Base-by-base conservation (phyloP, 1,140 invertebrate species). In the Oreohelix idahoensis region DNA sequence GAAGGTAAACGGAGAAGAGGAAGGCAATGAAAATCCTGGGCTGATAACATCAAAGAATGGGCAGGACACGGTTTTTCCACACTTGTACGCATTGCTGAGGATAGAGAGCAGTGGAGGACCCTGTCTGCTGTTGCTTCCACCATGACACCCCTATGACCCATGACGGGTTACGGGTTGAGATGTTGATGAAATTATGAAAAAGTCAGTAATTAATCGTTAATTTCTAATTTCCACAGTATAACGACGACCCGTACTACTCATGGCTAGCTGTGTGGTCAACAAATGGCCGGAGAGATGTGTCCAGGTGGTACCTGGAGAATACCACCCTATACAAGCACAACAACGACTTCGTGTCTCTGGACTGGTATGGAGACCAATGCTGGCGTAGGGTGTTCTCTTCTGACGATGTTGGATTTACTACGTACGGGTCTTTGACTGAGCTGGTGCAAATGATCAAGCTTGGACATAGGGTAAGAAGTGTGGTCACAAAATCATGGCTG, bases 271-370 rank as follows among this genome's bases (percentile, higher is more conserved):
- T 74, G 32, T 85, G 84, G 84, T 76, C 81, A 53, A 85, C 81
- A 1, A 58, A 83, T 58, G 84, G 84, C 26, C 35, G 77, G 51
- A 66, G 84, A 1, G 84, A 85, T 77, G 81, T 83, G 63, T 79
- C 84, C 36, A 66, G 84, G 39, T 85, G 76, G 76, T 83, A 58
- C 77, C 36, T 85, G 36, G 70, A 70, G 51, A 83, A 77, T 35
- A 63, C 84, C 2, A 81, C 81, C 39, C 81, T 71, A 13, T 58
- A 79, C 35, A 77, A 71, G 29, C 84, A 85, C 84, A 83, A 85
- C 81, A 85, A 85, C 70, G 84, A 85, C 70, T 83, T 51, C 77
- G 84, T 85, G 58, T 74, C 84, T n/a, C 23, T 85, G 76, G 84
- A 85, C 84, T 85, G 84, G 84, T 82, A 78, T 77, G 81, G 77